A percentile compares a stretch with the other conserved stretches of the same genome.
Conservation (phyloP, 2,888 invertebrate genomes). For the Drosophila borborema region DNA sequence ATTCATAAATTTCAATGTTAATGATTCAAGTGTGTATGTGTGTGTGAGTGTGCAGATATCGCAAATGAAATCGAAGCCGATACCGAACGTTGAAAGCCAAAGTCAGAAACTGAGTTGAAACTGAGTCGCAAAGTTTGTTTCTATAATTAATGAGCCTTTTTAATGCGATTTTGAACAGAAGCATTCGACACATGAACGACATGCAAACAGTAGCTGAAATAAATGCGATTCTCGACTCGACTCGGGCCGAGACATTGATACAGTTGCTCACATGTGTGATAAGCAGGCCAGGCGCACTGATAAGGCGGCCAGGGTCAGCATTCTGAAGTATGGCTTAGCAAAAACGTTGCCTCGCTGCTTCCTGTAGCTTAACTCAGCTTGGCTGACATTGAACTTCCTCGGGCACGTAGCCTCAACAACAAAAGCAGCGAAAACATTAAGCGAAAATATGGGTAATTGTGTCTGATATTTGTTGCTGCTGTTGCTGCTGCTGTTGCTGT, state of each 20-base stretch:
- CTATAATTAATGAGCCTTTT: conserved; percentile 69
- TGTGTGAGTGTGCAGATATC: conserved; percentile 30
- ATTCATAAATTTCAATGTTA: conserved; percentile 72
- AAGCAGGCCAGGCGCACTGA: conserved; percentile 42
- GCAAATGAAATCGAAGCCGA: conserved; percentile 34
- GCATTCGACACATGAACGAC: conserved; percentile 21
- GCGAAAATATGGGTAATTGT: conserved; percentile 75
- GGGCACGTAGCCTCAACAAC: conserved; percentile 42
- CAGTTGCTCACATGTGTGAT: conserved; percentile 39
- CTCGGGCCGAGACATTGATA: conserved; percentile 20
- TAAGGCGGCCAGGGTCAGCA: conserved; percentile 52
- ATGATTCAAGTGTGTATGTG: conserved; percentile 33
- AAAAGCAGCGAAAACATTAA: conserved; percentile 42
- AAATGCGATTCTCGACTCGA: conserved; percentile 34
- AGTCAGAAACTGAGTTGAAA: neutral
- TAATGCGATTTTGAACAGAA: conserved; percentile 46
- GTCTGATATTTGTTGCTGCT: conserved; percentile 40
- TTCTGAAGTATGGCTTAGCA: neutral
- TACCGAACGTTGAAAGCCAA: neutral
- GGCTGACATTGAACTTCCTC: conserved; percentile 66
- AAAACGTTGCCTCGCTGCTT: conserved; percentile 42
- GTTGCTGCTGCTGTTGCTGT: conserved; percentile 27
- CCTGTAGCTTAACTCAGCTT: conserved; percentile 48
- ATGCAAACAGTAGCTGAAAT: conserved; percentile 60
- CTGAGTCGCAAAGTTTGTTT: conserved; percentile 43